Percentiles rank a stretch among this genome's conserved stretches.
Evolutionary conservation across 2,113 vertebrate genomes (phyloP).

Genomic region (Nipponia nippon): DNA sequence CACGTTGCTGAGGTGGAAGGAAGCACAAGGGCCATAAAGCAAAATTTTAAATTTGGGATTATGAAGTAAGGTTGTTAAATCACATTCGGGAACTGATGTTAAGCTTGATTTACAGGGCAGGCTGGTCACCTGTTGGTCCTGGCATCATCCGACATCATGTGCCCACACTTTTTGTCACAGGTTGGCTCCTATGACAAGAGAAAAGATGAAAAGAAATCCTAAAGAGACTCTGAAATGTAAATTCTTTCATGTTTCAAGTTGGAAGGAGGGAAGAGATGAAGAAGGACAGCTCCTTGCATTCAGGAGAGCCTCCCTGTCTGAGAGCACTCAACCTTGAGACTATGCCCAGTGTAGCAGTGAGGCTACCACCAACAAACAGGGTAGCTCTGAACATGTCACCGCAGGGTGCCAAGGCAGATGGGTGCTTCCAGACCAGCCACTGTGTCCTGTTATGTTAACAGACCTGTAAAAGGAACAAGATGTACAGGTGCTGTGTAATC

Average conservation of each 20-base stretch:
- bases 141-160: not conserved
- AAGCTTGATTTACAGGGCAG: not conserved
- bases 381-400: not conserved
- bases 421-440: not conserved
- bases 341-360: not conserved
- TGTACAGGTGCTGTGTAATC: not conserved
- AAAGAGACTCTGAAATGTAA: not conserved
- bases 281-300: not conserved
- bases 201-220: not conserved
- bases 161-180: not conserved
- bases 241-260: not conserved
- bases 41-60: not conserved
- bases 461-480: not conserved
- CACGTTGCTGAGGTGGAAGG: not conserved
- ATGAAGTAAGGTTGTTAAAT: not conserved
- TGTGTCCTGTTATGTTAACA: not conserved
- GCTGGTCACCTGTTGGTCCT: not conserved
- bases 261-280: not conserved
- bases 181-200: not conserved
- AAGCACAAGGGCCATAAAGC: not conserved
- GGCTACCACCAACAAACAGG: not conserved
- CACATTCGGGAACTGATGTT: fast-evolving
- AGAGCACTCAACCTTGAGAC: not conserved
- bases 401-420: not conserved
- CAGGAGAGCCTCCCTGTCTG: not conserved